Evolutionary conservation across 1,140 invertebrate species (phyloP).

Genomic region (Drosophila guanche): DNA sequence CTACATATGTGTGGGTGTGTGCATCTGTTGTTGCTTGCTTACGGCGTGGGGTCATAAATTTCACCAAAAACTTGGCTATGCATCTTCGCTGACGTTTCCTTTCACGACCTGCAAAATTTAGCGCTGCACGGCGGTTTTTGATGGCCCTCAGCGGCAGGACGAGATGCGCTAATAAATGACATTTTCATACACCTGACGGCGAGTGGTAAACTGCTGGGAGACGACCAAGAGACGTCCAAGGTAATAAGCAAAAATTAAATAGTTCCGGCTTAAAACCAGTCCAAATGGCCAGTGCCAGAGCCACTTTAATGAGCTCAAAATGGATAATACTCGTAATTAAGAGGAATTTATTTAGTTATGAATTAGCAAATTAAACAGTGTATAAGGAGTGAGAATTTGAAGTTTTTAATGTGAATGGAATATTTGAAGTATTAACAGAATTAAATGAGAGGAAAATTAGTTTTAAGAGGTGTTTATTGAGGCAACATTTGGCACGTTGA

Average conservation of each 20-base stretch:
- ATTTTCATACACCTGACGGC: conserved; percentile 52
- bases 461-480: no score
- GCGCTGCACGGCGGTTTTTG: conserved; percentile 58
- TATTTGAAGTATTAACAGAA: no score
- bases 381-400: no score
- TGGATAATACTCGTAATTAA: background rate
- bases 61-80: conserved; percentile 51
- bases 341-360: background rate
- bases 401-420: no score
- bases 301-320: background rate
- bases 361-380: no score
- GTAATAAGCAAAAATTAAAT: conserved; percentile 43
- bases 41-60: conserved; percentile 58
- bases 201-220: background rate
- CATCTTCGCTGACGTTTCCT: conserved; percentile 64
- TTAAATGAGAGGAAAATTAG: no score
- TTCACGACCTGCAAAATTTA: conserved; percentile 70
- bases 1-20: background rate
- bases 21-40: conserved; percentile 25
- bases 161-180: conserved; percentile 65
- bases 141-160: conserved; percentile 48
- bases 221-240: background rate
- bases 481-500: no score
- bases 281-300: background rate
- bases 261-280: background rate